A percentile compares a stretch with the other conserved stretches of the same genome.
Conservation (phyloP, 2,113 vertebrate genomes). For the Cyprinus carpio region DNA sequence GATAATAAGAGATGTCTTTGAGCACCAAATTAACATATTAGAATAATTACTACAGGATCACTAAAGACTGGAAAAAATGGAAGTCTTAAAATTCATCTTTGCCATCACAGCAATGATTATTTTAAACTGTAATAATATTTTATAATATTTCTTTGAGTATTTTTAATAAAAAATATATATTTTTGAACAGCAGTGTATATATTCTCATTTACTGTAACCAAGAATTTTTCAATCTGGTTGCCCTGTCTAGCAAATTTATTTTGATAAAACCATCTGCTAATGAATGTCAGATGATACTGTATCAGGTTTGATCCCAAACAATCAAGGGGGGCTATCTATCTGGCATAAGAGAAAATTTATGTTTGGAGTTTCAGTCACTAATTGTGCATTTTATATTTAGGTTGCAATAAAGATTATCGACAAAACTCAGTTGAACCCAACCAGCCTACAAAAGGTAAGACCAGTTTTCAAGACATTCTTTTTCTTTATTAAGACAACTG, state of each 20-base stretch:
- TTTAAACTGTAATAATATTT: background rate
- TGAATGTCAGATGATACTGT: background rate
- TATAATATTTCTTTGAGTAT: background rate
- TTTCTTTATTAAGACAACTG: background rate
- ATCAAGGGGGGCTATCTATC: background rate
- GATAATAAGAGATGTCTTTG: background rate
- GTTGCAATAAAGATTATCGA: conserved; percentile 83
- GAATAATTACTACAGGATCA: background rate
- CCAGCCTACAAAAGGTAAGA: conserved; percentile 80
- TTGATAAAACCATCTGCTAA: background rate
- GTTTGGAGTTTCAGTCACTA: background rate
- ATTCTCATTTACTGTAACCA: background rate
- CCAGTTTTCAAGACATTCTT: background rate
- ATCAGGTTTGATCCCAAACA: background rate
- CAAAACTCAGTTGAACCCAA: conserved; percentile 82
- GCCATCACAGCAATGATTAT: background rate
- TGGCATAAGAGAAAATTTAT: background rate
- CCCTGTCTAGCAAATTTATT: background rate
- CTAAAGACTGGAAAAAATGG: background rate
- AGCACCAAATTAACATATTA: background rate
- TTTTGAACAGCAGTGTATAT: background rate
- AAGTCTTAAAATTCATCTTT: background rate
- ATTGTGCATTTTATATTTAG: conserved; percentile 57
- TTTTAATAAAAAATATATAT: background rate
- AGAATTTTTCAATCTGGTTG: background rate